phyloP scores from a whole-genome alignment of 2,888 invertebrate species.

The Cryptocheilus praepositus region DNA sequence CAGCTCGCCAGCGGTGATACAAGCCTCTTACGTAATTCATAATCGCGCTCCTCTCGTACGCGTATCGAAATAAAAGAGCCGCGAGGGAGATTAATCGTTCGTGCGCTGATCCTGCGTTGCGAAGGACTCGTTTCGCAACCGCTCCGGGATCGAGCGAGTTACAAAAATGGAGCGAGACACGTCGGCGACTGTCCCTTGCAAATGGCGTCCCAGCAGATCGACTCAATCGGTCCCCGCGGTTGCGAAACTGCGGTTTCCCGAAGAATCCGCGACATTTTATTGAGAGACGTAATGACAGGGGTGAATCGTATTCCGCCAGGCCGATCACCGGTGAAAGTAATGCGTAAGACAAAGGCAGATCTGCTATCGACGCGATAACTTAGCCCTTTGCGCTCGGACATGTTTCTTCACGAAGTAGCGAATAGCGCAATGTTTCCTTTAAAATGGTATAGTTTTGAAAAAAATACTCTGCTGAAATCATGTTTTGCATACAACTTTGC shows the following conservation, averaged over 20 bases:
- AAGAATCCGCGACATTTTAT: neutral
- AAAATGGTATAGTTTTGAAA: too few species aligned
- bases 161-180: neutral
- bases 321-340: neutral
- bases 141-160: neutral
- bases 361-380: conserved; percentile 34
- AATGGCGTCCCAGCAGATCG: neutral
- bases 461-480: too few species aligned
- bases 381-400: too few species aligned
- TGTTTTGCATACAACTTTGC: too few species aligned
- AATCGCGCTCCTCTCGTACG: conserved; percentile 53
- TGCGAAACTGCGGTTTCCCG: too few species aligned
- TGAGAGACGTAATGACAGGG: neutral
- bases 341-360: conserved; percentile 23
- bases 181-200: neutral
- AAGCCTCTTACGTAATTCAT: conserved; percentile 67
- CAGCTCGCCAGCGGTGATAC: conserved; percentile 55
- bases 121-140: too few species aligned
- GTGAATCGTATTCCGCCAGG: neutral
- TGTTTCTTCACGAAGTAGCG: too few species aligned
- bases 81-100: conserved; percentile 34
- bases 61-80: conserved; percentile 46
- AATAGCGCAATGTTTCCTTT: too few species aligned
- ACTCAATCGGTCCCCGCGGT: too few species aligned
- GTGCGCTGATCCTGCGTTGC: neutral